Evolutionary conservation across 2,797 vertebrate genomes (phyloP).

Genomic region (Trematomus bernacchii): DNA sequence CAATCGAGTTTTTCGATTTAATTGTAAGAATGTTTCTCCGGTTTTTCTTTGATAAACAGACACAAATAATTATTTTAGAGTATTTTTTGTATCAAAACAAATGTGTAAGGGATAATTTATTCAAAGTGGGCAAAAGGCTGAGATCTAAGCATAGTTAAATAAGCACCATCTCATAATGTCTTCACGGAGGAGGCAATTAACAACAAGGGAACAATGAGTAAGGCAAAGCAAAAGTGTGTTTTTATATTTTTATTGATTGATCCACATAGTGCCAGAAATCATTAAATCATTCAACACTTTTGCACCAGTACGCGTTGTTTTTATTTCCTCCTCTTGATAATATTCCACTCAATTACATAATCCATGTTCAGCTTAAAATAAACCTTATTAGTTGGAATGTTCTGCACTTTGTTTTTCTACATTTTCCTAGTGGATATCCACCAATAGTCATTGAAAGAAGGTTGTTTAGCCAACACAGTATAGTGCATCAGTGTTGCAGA

Average conservation of each 20-base stretch:
- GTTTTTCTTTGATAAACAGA: too few relatives aligned
- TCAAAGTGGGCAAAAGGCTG: background rate
- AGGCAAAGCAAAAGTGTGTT: constrained; percentile 40
- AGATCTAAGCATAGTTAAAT: background rate
- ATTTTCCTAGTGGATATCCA: constrained; percentile 38
- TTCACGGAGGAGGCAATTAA: background rate
- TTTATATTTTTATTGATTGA: constrained; percentile 75
- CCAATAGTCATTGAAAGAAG: constrained; percentile 40
- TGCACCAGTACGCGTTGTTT: constrained; percentile 45
- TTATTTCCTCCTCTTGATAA: constrained; percentile 34
- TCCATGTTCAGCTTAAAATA: constrained; percentile 22
- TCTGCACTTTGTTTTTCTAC: constrained; percentile 42
- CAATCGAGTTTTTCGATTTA: background rate
- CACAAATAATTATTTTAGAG: background rate
- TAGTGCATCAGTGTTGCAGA: constrained; percentile 57
- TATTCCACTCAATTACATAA: constrained; percentile 30
- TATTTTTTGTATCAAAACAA: background rate
- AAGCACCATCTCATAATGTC: background rate
- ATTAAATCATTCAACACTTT: constrained; percentile 61
- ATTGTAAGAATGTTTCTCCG: too few relatives aligned
- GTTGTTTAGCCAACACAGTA: constrained; percentile 56
- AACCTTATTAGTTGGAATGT: constrained; percentile 62
- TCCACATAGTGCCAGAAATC: constrained; percentile 62
- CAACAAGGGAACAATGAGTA: constrained; percentile 6
- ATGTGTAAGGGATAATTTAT: background rate